Evolutionary conservation across 1,140 invertebrate genomes (phyloP).

Genomic region (Apolygus lucorum): DNA sequence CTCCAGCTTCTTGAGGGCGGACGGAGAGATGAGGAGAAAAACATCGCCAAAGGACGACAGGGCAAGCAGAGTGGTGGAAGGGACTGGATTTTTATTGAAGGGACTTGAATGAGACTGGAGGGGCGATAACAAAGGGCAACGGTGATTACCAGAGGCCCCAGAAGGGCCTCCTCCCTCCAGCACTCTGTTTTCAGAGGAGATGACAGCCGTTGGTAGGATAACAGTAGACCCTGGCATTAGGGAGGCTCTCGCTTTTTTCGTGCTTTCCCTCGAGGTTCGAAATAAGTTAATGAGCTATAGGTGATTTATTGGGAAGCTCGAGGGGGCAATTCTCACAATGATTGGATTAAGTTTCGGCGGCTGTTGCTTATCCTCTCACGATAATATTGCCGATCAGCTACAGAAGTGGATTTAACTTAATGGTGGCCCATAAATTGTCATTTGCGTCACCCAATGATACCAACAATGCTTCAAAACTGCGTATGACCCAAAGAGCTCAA

Average conservation of each 20-base stretch:
- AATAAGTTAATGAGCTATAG: neutral
- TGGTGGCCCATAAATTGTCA: no score
- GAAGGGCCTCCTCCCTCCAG: neutral
- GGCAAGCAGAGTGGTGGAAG: neutral
- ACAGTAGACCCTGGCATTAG: neutral
- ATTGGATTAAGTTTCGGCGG: no score
- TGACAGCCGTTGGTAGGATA: neutral
- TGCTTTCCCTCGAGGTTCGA: neutral
- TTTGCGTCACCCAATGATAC: no score
- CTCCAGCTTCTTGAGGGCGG: neutral
- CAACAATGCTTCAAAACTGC: no score
- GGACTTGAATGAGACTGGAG: neutral
- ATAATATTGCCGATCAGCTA: no score
- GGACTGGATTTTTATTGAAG: neutral
- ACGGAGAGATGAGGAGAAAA: no score
- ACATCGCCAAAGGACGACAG: no score
- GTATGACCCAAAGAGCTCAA: no score
- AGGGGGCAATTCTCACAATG: neutral
- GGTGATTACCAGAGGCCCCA: neutral
- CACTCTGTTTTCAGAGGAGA: neutral
- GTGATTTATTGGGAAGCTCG: neutral
- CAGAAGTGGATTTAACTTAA: no score
- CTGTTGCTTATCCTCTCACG: no score
- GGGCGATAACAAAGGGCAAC: neutral
- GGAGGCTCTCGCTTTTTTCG: neutral